phyloP scores from a whole-genome alignment of 2,888 invertebrate species.

The Ecdyonurus torrentis region DNA sequence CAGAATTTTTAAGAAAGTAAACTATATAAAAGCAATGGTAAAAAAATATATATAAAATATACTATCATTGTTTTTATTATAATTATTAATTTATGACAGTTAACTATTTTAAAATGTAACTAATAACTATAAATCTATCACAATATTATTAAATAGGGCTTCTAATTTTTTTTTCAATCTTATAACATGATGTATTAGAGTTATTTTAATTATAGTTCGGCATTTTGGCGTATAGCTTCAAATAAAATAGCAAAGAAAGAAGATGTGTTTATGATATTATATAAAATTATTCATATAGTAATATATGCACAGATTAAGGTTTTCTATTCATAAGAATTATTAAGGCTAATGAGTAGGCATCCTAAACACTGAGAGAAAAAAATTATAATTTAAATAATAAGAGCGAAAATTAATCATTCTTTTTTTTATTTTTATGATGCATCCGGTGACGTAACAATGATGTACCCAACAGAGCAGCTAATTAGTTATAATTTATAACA shows the following conservation, averaged over 20 bases:
- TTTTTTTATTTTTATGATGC: no score
- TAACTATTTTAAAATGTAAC: neutral
- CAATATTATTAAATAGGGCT: no score
- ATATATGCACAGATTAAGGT: no score
- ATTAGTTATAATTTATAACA: neutral
- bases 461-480: neutral
- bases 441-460: neutral
- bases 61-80: neutral
- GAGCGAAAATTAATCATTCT: neutral
- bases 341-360: neutral
- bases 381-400: neutral
- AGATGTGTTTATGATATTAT: no score
- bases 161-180: no score
- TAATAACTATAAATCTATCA: neutral
- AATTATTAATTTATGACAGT: neutral
- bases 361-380: neutral
- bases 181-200: neutral
- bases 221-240: no score
- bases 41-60: neutral
- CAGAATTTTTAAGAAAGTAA: no score
- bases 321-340: neutral
- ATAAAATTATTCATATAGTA: no score
- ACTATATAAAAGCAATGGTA: neutral
- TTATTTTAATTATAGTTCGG: neutral
- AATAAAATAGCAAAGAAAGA: no score